Conservation (phyloP, 2,888 invertebrate species). For the Eutolmus rufibarbis region DNA sequence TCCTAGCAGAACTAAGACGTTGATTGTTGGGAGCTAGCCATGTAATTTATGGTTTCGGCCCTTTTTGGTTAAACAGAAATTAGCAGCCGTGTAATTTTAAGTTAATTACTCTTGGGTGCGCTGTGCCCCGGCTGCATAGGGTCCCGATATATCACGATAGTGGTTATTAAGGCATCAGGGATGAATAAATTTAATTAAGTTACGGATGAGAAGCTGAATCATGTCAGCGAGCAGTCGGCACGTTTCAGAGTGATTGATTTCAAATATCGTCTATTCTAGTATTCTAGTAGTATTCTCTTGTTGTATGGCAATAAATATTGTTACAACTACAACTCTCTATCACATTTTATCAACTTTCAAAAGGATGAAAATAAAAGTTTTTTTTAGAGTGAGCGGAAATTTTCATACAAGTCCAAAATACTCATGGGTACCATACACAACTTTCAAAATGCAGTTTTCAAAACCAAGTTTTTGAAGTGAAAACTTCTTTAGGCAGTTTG, state of each 20-base stretch:
- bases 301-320: no score
- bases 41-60: conserved; percentile 37
- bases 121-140: background rate
- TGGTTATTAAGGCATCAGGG: conserved; percentile 19
- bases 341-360: no score
- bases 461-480: no score
- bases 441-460: no score
- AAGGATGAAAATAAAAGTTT: no score
- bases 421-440: no score
- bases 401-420: no score
- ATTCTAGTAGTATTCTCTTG: no score
- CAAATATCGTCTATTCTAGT: background rate
- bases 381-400: no score
- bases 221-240: background rate
- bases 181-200: conserved; percentile 23
- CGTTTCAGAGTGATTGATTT: background rate
- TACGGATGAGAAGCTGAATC: background rate
- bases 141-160: conserved; percentile 7
- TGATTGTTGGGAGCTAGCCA: background rate
- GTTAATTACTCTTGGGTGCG: conserved; percentile 10
- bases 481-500: no score
- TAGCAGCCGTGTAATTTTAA: conserved; percentile 38
- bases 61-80: conserved; percentile 36
- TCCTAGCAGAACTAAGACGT: background rate
- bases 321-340: no score